These are phyloP conservation scores for Oligia latruncula DNA, from an alignment of 2,888 invertebrate genomes.

Conservation along the genomic window DNA sequence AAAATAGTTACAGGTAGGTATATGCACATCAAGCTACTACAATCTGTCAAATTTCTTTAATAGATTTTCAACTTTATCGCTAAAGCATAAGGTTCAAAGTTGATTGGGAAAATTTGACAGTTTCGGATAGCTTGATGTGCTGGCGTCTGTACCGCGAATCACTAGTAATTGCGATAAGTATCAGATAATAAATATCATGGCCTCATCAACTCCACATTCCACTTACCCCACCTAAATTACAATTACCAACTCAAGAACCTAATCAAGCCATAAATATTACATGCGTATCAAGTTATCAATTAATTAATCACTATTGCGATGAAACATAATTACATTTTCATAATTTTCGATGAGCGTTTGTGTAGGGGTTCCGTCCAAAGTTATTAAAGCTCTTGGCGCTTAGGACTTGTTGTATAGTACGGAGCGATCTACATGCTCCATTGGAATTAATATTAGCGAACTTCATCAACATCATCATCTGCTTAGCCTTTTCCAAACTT, in stretches of 20 bases:
- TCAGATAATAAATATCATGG: constrained; percentile 19
- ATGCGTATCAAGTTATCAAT: constrained; percentile 53
- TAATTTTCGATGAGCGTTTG: constrained; percentile 60
- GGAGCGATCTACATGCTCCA: constrained; percentile 9
- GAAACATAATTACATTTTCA: constrained; percentile 62
- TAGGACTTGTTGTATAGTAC: constrained; percentile 30
- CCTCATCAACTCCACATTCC: constrained; percentile 27
- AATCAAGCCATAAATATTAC: constrained; percentile 56
- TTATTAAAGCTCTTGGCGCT: constrained; percentile 39
- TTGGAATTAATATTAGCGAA: constrained; percentile 27
- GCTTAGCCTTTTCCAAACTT: no score
- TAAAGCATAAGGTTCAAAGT: no score
- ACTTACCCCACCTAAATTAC: constrained; percentile 36
- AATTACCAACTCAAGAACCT: constrained; percentile 48
- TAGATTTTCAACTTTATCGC: no score
- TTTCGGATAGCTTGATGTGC: no score
- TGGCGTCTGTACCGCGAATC: background rate
- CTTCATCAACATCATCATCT: background rate
- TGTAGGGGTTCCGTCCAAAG: constrained; percentile 33
- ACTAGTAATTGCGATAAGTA: background rate
- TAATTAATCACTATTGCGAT: constrained; percentile 63
- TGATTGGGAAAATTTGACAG: no score
- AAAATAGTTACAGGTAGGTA: no score
- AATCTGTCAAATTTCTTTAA: no score
- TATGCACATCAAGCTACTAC: no score